Base-by-base conservation (phyloP, 2,113 vertebrate genomes). In the Myotis davidii region DNA sequence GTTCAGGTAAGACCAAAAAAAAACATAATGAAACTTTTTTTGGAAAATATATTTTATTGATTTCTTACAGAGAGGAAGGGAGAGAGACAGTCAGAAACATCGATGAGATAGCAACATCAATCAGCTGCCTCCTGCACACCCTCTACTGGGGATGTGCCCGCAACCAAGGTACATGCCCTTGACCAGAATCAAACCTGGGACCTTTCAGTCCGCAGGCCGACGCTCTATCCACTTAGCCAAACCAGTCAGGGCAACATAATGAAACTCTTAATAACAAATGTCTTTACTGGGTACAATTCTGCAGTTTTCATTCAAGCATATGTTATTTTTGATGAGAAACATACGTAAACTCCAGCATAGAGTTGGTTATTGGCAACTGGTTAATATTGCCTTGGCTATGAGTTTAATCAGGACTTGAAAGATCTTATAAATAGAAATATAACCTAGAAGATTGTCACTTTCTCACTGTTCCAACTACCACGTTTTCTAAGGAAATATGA, bases 291-390 rank as follows among this genome's bases (percentile, higher is more conserved):
- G 32, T 76, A 3, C 13, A 77, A 17, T 27, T 91, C 65, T 77
- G 9, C n/a, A 65, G 59, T 94, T 95, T 94, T 91, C 84, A 94
- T 48, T 85, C 27, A 91, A 97, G 48, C 77, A 95, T 94, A 93
- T 90, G 87, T 50, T 96, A 64, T 88, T 93, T 94, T 56, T 88
- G 52, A 90, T 77, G 48, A 76, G 95, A 91, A 90, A 82, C 94
- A 94, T 94, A 95, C 93, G 94, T 73, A 81, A 97, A 95, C 54
- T 73, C 27, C 32, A 92, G 59, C 81, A 90, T 79, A 78, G 79
- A 92, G 42, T 56, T 94, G 65, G 88, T 93, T 94, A 94, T 73
- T 96, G 94, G 84, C 94, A 97, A 93, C 87, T 95, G 76, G 92
- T 96, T 96, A 96, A 94, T 96, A 85, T 74, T 93, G 79, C 85